These are phyloP conservation scores for Carterocephalus palaemon DNA, from an alignment of 2,888 invertebrate species.

Conservation along the genomic window DNA sequence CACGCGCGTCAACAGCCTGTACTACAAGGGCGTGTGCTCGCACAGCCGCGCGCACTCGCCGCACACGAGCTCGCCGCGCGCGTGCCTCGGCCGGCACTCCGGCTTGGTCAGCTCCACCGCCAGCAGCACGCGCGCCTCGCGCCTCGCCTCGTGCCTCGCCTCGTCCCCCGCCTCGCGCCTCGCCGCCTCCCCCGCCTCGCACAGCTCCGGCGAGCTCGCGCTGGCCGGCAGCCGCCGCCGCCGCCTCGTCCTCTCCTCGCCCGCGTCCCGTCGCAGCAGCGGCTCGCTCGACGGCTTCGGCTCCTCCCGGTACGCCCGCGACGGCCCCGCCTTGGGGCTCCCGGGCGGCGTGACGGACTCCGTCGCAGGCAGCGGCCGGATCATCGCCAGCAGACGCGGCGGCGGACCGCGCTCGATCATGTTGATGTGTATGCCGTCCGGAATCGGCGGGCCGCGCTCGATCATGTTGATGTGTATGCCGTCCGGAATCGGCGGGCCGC, in stretches of 20 bases:
- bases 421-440: conserved; percentile 80
- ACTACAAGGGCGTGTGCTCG: conserved; percentile 64
- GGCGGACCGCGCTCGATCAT: conserved; percentile 70
- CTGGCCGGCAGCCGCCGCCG: conserved; percentile 49
- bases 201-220: conserved; percentile 70
- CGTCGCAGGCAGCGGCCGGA: conserved; percentile 47
- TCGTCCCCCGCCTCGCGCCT: conserved; percentile 21
- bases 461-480: conserved; percentile 82
- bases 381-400: conserved; percentile 59
- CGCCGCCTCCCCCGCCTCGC: no score
- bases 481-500: conserved; percentile 53
- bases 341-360: conserved; percentile 37
- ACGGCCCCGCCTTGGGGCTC: conserved; percentile 38
- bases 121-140: conserved; percentile 58
- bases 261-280: conserved; percentile 54
- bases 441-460: conserved; percentile 53
- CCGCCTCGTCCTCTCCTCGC: conserved; percentile 40
- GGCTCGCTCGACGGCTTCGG: conserved; percentile 67
- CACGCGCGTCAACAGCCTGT: conserved; percentile 71
- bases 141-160: conserved; percentile 33
- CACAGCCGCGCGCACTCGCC: conserved; percentile 49
- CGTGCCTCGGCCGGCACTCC: conserved; percentile 42
- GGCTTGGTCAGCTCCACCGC: conserved; percentile 60
- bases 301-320: conserved; percentile 37
- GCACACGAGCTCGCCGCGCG: conserved; percentile 46